Conservation (phyloP, 2,113 vertebrate species). For the Ivindomyrus marchei region DNA sequence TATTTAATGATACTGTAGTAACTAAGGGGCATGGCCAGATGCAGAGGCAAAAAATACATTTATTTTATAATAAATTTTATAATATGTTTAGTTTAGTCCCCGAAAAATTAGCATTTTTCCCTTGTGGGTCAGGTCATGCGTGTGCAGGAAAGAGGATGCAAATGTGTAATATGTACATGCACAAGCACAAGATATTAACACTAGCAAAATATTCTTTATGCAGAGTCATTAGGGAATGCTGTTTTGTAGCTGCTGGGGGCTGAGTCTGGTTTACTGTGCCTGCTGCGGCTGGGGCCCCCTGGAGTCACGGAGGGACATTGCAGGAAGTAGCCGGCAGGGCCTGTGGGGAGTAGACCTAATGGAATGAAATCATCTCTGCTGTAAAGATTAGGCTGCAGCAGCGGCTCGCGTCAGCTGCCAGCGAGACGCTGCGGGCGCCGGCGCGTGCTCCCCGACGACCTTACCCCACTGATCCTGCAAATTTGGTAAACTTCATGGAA, state of each 20-base stretch:
- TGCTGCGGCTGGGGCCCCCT: conserved; percentile 48
- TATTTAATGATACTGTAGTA: conserved; percentile 45
- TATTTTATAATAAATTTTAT: neutral
- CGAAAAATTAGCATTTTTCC: neutral
- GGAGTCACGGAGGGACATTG: conserved; percentile 36
- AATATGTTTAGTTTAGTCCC: neutral
- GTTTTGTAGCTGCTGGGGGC: conserved; percentile 15
- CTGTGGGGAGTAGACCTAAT: conserved; percentile 68
- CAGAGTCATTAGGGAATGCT: neutral
- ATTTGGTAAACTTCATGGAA: conserved; percentile 58
- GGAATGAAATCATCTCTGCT: conserved; percentile 73
- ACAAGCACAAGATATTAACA: neutral
- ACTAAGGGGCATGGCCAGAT: conserved; percentile 30
- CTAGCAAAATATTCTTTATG: neutral
- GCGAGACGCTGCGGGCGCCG: conserved; percentile 43
- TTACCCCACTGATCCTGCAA: conserved; percentile 44
- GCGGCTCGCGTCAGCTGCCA: conserved; percentile 47
- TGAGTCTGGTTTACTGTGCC: conserved; percentile 57
- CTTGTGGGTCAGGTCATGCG: neutral
- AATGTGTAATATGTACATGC: neutral
- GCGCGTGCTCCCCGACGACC: conserved; percentile 42
- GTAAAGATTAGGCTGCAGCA: conserved; percentile 64
- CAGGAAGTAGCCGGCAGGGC: conserved; percentile 48
- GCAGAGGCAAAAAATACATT: neutral
- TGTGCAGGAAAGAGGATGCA: neutral